These are phyloP conservation scores for Mus minutoides DNA, from an alignment of 2,797 vertebrate genomes.

Conservation along the genomic window DNA sequence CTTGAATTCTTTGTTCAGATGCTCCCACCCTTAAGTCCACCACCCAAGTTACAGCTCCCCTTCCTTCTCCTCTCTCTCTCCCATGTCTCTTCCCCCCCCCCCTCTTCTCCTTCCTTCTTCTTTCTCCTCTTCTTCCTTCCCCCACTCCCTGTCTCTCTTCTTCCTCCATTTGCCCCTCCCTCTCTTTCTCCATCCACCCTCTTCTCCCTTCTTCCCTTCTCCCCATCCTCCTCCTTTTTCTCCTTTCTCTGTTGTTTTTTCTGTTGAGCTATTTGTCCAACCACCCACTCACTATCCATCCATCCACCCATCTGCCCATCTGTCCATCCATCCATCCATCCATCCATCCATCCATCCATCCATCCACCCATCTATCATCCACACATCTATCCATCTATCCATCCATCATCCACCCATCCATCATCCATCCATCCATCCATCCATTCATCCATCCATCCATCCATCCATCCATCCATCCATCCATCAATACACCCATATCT, in stretches of 20 bases:
- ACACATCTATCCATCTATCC: not conserved
- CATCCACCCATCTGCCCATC: not conserved
- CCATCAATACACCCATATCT: not conserved
- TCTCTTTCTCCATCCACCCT: too few relatives aligned
- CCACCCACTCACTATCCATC: not conserved
- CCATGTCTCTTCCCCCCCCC: not conserved
- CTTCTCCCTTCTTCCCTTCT: not conserved
- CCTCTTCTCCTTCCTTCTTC: not conserved
- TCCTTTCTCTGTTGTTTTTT: not conserved
- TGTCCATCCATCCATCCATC: not conserved
- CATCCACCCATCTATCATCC: not conserved
- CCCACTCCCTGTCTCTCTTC: not conserved
- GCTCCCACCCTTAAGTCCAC: not conserved
- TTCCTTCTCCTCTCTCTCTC: not conserved
- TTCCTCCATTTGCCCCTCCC: not conserved
- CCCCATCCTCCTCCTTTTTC: not conserved
- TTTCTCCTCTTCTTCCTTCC: not conserved
- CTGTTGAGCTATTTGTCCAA: not conserved
- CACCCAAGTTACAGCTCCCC: not conserved
- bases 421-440: not conserved
- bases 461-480: not conserved
- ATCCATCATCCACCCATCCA: too few relatives aligned
- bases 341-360: too few relatives aligned
- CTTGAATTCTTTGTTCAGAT: conserved; percentile 3
- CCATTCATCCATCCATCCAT: not conserved